Evolutionary conservation across 2,888 invertebrate genomes (phyloP).

Genomic region (Drosophila subquinaria): DNA sequence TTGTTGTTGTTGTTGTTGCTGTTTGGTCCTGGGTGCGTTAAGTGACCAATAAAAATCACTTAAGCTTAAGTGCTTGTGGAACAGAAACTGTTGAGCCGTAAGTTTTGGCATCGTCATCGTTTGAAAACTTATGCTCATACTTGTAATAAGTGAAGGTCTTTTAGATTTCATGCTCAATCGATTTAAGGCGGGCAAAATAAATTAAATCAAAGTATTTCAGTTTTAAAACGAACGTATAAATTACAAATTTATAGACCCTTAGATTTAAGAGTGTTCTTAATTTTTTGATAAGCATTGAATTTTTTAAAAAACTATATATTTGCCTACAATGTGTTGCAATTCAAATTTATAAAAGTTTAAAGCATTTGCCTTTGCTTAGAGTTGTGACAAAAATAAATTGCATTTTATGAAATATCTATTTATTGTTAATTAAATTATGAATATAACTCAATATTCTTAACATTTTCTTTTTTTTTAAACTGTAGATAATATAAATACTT

Average conservation of each 20-base stretch:
- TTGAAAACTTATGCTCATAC: constrained; percentile 52
- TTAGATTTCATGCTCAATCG: constrained; percentile 30
- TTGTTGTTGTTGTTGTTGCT: constrained; percentile 4
- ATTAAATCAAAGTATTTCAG: constrained; percentile 16
- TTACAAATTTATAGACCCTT: not conserved
- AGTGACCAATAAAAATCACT: constrained; percentile 83
- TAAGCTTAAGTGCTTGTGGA: constrained; percentile 74
- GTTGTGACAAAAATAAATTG: too few relatives aligned
- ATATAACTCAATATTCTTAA: too few relatives aligned
- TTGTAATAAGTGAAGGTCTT: constrained; percentile 28
- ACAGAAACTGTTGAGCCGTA: constrained; percentile 64
- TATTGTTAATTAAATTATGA: too few relatives aligned
- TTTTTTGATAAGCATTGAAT: too few relatives aligned
- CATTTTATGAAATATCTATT: too few relatives aligned
- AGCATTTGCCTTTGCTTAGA: too few relatives aligned
- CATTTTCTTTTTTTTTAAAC: too few relatives aligned
- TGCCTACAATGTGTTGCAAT: too few relatives aligned
- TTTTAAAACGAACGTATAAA: not conserved
- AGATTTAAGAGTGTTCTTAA: not conserved
- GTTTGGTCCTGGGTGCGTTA: constrained; percentile 55
- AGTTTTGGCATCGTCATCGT: constrained; percentile 56
- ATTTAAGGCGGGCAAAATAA: constrained; percentile 7
- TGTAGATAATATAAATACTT: too few relatives aligned
- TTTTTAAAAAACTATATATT: too few relatives aligned
- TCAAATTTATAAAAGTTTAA: too few relatives aligned